Base-by-base conservation (phyloP, 1,140 invertebrate species). In the Trachelipus rathkii region DNA sequence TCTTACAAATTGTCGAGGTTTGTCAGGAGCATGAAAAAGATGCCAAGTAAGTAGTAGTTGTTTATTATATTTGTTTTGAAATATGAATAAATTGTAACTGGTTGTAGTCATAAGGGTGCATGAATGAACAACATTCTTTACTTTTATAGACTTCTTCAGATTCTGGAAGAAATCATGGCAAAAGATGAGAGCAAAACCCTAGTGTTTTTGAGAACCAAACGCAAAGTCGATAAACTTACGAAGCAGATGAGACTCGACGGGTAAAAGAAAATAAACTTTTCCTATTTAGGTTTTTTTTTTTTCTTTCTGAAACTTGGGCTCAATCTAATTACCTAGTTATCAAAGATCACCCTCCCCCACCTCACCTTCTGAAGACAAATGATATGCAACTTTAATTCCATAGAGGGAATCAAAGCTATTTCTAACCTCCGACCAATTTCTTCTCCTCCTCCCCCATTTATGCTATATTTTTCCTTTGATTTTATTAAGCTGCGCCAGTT, bases 121-220 rank as follows among this genome's bases (percentile, higher is more conserved):
- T 60, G 8, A 60, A 33, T 33, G 50, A 60, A 15, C 50, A 4
- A 60, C 11, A 60, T 75, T 74, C 74, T 78, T 76, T 78, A 72
- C 66, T 66, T 79, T 68, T 81, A 69, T 82, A 95, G 92, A 85
- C 88, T 97, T 10, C 89, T 93, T 82, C 93, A 93, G 77, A 85
- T 97, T 45, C 85, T 98, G 44, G 91, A 92, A 79, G 94, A 97
- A 84, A 96, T 97, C 82, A 92, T 93, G 78, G 89, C 91, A 0
- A 94, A 97, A 84, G 92, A 92, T 77, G 93, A 96, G 84, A 97
- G 95, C 81, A 98, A 98, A 84, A 97, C 93, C 23, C 94, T 99
- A 53, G 95, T 99, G 81, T 99, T 99, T 88, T 94, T 95, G 80
- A 96, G 99, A 85, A 99, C 97, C 5, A 99, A 99, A 84, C 89